Evolutionary conservation across 2,888 invertebrate genomes (phyloP), one percentile per base, ranked within the genome.

Genomic region (Xestobium rufovillosum): DNA sequence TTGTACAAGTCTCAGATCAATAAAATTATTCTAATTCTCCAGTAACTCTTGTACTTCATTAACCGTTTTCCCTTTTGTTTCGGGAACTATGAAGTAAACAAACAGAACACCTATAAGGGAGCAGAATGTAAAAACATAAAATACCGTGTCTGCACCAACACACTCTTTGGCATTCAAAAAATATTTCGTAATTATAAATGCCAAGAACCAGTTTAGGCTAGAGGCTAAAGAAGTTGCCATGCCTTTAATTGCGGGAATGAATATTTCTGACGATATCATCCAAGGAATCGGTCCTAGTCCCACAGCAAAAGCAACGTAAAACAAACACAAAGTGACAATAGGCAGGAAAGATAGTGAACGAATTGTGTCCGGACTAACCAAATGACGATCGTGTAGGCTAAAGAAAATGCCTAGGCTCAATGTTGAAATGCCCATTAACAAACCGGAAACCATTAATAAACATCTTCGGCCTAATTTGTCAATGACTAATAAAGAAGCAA

Each of bases 221-320:
- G 86, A 84, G 1, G 86, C 84, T 14, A 85, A 76, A 1, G 87
- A 83, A 12, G 80, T 76, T 14, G 83, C 83, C 34, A 83, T 70
- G 3, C 78, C 81, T 57, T 86, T 86, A 39, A 88, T 82, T 51
- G 86, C 80, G 2, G 82, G 71, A 31, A 85, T 74, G 60, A 91
- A 83, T 8, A 91, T 68, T 61, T 91, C 91, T 2, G 88, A 77
- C 60, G 82, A 71, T 71, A 86, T 83, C 71, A 90, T 74, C 86
- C 86, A 87, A 0, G 90, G 90, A 29, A 91, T 84, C 0, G 91
- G 91, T 0, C 91, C 91, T 52, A 80, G 83, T 31, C 90, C 90
- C 31, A 88, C 56, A 0, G 87, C 85, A 66, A 89, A 91, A 27
- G 84, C 76, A 12, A 85, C 63, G 12, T 19, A 89, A 62, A 86